These are phyloP conservation scores for Melanaphis sacchari DNA, from an alignment of 1,140 invertebrate species.

Conservation along the genomic window DNA sequence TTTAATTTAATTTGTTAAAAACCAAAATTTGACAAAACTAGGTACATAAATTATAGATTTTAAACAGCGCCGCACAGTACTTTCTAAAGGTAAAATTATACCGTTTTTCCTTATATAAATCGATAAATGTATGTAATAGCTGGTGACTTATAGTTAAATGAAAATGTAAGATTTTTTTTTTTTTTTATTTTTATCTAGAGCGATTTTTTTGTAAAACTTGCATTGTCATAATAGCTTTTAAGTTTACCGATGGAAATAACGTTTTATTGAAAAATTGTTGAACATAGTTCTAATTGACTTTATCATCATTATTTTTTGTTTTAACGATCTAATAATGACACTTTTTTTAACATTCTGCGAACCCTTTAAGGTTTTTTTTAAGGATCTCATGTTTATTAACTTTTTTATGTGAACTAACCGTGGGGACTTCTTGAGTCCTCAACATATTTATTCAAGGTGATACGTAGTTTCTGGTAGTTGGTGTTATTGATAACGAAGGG, in stretches of 20 bases:
- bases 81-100: constrained; percentile 4
- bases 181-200: background rate
- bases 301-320: background rate
- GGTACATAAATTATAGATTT: background rate
- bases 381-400: background rate
- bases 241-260: background rate
- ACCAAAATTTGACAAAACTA: background rate
- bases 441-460: too few relatives aligned
- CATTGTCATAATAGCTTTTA: constrained; percentile 8
- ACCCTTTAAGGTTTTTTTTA: background rate
- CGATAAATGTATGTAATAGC: background rate
- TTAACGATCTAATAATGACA: background rate
- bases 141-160: background rate
- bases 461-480: background rate
- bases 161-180: constrained; percentile 23
- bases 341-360: constrained; percentile 8
- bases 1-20: constrained; percentile 25
- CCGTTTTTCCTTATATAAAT: constrained; percentile 11
- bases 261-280: background rate
- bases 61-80: background rate
- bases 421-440: too few relatives aligned
- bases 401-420: background rate
- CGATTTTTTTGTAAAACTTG: constrained; percentile 30
- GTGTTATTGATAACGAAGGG: background rate
- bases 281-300: background rate